Percentiles rank a stretch among this genome's conserved stretches.
These are phyloP conservation scores for Archocentrus centrarchus DNA, from an alignment of 2,113 vertebrate genomes.

Conservation along the genomic window DNA sequence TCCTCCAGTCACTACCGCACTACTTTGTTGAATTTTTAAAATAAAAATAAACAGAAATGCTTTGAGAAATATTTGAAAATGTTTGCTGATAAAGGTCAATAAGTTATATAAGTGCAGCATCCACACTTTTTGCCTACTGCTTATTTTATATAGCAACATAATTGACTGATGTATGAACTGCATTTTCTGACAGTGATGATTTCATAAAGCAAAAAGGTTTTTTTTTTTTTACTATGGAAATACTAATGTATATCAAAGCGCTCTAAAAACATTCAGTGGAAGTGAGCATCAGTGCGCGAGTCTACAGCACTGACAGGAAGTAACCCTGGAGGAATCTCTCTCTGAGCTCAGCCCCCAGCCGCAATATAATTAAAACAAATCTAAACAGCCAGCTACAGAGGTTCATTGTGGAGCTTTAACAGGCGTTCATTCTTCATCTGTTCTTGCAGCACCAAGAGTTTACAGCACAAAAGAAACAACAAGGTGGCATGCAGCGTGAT, in stretches of 20 bases:
- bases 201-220: not conserved
- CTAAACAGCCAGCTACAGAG: constrained; percentile 58
- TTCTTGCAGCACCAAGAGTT: constrained; percentile 52
- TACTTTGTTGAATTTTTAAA: not conserved
- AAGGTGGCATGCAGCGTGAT: constrained; percentile 50
- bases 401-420: constrained; percentile 53
- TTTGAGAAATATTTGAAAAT: not conserved
- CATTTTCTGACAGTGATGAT: not conserved
- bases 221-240: not conserved
- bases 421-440: constrained; percentile 53
- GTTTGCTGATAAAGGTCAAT: not conserved
- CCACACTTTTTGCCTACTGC: rapidly evolving
- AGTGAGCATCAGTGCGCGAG: constrained; percentile 46
- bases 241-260: not conserved
- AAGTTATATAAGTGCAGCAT: not conserved
- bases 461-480: constrained; percentile 64
- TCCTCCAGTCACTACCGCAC: rapidly evolving
- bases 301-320: constrained; percentile 57
- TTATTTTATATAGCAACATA: not conserved
- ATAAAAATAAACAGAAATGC: not conserved
- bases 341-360: constrained; percentile 70
- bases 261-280: constrained; percentile 10
- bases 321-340: constrained; percentile 54
- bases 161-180: rapidly evolving
- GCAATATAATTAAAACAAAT: constrained; percentile 76